phyloP scores from a whole-genome alignment of 2,113 vertebrate species.

The Neolamprologus kungweensis region DNA sequence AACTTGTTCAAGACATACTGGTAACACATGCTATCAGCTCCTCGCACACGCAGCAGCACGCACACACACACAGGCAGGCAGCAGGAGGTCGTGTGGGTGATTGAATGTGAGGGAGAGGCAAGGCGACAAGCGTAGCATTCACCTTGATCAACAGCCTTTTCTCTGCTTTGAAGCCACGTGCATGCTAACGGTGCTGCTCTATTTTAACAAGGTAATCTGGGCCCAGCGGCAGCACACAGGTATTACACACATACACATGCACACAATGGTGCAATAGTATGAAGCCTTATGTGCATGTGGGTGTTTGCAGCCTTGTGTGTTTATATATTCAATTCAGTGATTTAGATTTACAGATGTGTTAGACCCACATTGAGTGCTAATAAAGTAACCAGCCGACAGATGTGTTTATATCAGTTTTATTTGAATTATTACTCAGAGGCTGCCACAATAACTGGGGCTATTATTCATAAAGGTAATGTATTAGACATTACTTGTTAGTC shows the following conservation, averaged over 20 bases:
- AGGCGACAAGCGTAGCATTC: conserved; percentile 51
- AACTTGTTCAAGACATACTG: background rate
- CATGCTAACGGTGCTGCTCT: conserved; percentile 30
- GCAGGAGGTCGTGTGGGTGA: conserved; percentile 22
- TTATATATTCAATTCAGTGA: background rate
- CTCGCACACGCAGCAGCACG: background rate
- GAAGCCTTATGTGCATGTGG: background rate
- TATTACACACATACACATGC: background rate
- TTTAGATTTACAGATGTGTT: background rate
- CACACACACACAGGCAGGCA: background rate
- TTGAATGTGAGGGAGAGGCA: conserved; percentile 28
- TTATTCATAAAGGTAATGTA: background rate
- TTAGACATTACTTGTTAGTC: background rate
- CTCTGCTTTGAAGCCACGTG: conserved; percentile 36
- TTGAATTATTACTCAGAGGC: background rate
- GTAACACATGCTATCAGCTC: background rate
- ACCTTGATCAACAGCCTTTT: conserved; percentile 58
- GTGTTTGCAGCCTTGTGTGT: background rate
- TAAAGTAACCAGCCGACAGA: background rate
- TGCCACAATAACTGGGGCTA: background rate
- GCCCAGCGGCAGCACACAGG: background rate
- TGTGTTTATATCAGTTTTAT: background rate
- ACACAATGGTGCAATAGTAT: background rate
- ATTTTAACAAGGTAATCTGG: conserved; percentile 64
- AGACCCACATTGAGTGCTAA: background rate